Conservation (phyloP, 2,888 invertebrate genomes). For the Boloria selene region DNA sequence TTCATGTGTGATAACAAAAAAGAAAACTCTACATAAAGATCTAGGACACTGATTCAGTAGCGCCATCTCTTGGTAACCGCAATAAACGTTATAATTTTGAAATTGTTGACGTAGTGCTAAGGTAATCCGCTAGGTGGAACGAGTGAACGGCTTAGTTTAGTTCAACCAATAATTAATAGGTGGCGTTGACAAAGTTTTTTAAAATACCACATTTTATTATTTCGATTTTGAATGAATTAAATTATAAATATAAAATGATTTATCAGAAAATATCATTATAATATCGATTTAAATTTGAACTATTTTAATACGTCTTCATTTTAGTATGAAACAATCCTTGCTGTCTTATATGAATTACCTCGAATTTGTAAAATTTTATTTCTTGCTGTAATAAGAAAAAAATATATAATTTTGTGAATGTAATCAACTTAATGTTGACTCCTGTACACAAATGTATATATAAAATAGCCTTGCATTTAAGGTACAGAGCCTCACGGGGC, state of each 20-base stretch:
- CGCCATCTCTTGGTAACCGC: constrained; percentile 58
- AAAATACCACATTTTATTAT: not conserved
- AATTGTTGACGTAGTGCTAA: constrained; percentile 42
- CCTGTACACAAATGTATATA: constrained; percentile 8
- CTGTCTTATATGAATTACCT: no score
- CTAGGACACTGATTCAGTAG: constrained; percentile 36
- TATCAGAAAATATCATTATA: not conserved
- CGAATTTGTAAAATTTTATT: no score
- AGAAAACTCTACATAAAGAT: constrained; percentile 2
- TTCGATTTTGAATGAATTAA: not conserved
- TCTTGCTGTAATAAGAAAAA: no score
- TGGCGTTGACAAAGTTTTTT: constrained; percentile 43
- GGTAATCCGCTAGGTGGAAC: constrained; percentile 51
- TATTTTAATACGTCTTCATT: no score
- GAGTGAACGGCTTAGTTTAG: not conserved
- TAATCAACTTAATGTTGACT: not conserved
- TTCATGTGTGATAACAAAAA: not conserved
- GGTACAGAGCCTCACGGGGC: constrained; percentile 43
- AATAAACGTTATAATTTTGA: constrained; percentile 26
- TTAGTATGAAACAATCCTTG: no score
- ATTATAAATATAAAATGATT: not conserved
- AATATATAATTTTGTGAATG: no score
- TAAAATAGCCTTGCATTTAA: constrained; percentile 22
- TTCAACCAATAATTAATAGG: constrained; percentile 43
- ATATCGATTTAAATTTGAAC: not conserved